Percentiles rank a stretch among this genome's conserved stretches.
These are phyloP conservation scores for Plagodis pulveraria DNA, from an alignment of 2,888 invertebrate species.

Conservation along the genomic window DNA sequence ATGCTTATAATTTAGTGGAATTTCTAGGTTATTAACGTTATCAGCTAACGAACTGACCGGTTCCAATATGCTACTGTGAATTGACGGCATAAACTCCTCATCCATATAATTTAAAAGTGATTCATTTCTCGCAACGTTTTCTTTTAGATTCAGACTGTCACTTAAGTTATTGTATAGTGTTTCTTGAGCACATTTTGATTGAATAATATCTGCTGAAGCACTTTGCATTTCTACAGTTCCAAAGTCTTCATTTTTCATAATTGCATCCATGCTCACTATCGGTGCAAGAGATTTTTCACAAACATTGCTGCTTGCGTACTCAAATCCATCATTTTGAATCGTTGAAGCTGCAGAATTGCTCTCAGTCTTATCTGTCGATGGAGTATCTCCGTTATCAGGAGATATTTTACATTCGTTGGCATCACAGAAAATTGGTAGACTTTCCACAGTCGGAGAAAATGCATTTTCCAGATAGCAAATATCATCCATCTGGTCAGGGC, in stretches of 20 bases:
- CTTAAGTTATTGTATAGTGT: constrained; percentile 43
- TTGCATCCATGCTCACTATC: constrained; percentile 59
- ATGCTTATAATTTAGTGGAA: constrained; percentile 79
- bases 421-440: constrained; percentile 81
- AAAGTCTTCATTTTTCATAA: constrained; percentile 54
- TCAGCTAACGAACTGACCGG: constrained; percentile 82
- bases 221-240: constrained; percentile 10
- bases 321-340: constrained; percentile 78
- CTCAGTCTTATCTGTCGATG: constrained; percentile 85
- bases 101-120: constrained; percentile 70
- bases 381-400: constrained; percentile 81
- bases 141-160: constrained; percentile 34
- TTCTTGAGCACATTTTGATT: constrained; percentile 42
- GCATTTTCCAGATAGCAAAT: constrained; percentile 86
- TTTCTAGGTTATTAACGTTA: constrained; percentile 82
- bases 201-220: constrained; percentile 38
- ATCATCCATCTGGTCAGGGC: constrained; percentile 95
- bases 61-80: constrained; percentile 85
- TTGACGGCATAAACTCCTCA: constrained; percentile 87
- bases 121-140: constrained; percentile 53
- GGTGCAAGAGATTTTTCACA: constrained; percentile 55
- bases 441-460: constrained; percentile 88
- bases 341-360: constrained; percentile 81
- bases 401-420: constrained; percentile 73
- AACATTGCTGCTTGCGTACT: constrained; percentile 53